Evolutionary conservation across 2,888 invertebrate species (phyloP).

Genomic region (Drosophila macrothrix): DNA sequence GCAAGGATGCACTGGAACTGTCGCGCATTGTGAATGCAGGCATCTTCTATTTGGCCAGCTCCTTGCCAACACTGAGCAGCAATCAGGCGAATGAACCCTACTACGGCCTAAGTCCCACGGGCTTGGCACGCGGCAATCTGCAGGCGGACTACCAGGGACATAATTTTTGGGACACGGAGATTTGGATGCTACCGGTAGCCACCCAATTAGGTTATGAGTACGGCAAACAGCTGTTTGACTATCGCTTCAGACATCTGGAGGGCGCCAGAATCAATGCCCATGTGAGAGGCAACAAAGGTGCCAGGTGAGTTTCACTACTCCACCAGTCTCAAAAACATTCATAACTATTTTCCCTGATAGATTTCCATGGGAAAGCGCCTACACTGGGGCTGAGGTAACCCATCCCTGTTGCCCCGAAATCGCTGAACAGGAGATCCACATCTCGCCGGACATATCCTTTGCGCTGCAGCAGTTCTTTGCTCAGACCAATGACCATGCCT

Average conservation of each 20-base stretch:
- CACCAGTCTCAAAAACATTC: neutral
- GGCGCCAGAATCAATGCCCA: constrained; percentile 86
- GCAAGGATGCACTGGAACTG: constrained; percentile 84
- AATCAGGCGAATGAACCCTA: constrained; percentile 85
- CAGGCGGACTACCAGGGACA: constrained; percentile 86
- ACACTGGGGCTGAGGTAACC: constrained; percentile 87
- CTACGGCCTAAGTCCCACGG: constrained; percentile 87
- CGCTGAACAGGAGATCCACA: constrained; percentile 87
- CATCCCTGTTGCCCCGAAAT: constrained; percentile 87
- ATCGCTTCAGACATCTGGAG: constrained; percentile 86
- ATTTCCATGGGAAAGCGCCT: constrained; percentile 89
- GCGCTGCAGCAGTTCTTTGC: constrained; percentile 84
- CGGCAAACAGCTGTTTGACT: constrained; percentile 86
- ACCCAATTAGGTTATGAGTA: constrained; percentile 86
- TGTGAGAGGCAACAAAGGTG: constrained; percentile 86
- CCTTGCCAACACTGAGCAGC: constrained; percentile 86
- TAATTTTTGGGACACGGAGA: constrained; percentile 89
- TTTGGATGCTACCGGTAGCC: constrained; percentile 88
- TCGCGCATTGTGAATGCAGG: constrained; percentile 86
- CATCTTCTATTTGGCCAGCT: constrained; percentile 87
- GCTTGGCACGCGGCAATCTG: constrained; percentile 85
- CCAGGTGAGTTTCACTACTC: constrained; percentile 60
- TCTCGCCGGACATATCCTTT: constrained; percentile 87
- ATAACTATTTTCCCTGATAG: constrained; percentile 61
- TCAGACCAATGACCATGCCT: constrained; percentile 72